Percentiles rank a stretch among this genome's conserved stretches.
Conservation (phyloP, 1,140 invertebrate species). For the Theocolax elegans region DNA sequence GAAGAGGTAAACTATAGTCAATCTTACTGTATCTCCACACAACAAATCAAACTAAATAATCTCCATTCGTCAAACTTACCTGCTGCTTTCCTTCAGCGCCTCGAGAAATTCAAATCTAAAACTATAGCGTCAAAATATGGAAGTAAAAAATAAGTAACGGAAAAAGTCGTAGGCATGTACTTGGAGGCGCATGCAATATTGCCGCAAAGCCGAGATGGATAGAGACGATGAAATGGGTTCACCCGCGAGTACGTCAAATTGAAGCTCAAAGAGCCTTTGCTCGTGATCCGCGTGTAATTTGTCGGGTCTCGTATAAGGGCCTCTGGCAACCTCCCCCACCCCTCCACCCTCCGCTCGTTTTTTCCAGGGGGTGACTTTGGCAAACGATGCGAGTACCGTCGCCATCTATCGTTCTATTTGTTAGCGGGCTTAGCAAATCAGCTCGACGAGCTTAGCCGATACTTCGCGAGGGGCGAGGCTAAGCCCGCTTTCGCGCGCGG, state of each 20-base stretch:
- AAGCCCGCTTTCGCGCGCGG: conserved; percentile 53
- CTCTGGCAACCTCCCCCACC: too few species aligned
- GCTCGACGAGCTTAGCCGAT: conserved; percentile 64
- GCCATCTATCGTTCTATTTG: conserved; percentile 68
- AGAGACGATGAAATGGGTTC: conserved; percentile 47
- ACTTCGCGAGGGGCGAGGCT: conserved; percentile 56
- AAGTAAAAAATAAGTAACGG: too few species aligned
- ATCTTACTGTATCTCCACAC: too few species aligned
- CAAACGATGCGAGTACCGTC: conserved; percentile 53
- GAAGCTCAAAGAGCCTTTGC: conserved; percentile 55
- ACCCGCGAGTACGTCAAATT: conserved; percentile 60
- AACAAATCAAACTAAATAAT: too few species aligned
- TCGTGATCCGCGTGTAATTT: conserved; percentile 65
- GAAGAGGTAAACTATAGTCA: too few species aligned
- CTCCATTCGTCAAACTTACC: too few species aligned
- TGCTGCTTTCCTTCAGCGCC: too few species aligned
- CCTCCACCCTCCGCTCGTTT: conserved; percentile 14
- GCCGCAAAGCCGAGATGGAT: conserved; percentile 14
- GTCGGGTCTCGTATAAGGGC: conserved; percentile 40
- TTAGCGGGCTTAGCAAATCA: conserved; percentile 68
- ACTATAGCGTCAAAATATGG: too few species aligned
- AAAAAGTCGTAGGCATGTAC: too few species aligned
- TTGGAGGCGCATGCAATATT: too few species aligned
- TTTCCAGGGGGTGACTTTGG: conserved; percentile 46
- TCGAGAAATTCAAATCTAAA: too few species aligned